These are phyloP conservation scores for Celastrina argiolus DNA, from an alignment of 2,888 invertebrate species.

Conservation along the genomic window DNA sequence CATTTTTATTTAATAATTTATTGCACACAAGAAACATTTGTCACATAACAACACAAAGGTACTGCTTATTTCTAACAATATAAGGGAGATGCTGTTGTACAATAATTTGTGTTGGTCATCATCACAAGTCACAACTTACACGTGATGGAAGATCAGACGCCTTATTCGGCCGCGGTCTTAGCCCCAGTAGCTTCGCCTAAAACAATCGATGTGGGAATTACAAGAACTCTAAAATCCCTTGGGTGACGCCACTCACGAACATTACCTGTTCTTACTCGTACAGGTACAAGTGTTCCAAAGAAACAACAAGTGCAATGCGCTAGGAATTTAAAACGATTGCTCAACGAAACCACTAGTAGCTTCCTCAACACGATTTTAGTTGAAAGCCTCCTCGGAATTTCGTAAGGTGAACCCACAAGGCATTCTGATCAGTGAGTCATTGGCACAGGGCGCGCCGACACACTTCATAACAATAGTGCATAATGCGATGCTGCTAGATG, in stretches of 20 bases:
- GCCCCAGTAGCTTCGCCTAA: too few relatives aligned
- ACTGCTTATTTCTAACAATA: too few relatives aligned
- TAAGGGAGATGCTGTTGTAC: too few relatives aligned
- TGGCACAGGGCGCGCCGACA: slow-evolving; percentile 40
- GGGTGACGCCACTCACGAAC: not conserved
- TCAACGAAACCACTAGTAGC: slow-evolving; percentile 46
- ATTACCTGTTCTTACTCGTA: not conserved
- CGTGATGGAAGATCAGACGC: too few relatives aligned
- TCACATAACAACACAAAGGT: too few relatives aligned
- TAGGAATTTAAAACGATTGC: slow-evolving; percentile 41
- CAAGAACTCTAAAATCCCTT: too few relatives aligned
- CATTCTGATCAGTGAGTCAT: slow-evolving; percentile 57
- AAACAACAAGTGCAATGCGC: slow-evolving; percentile 44
- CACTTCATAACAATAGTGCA: slow-evolving; percentile 43
- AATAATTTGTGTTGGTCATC: too few relatives aligned
- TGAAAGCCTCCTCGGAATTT: slow-evolving; percentile 47
- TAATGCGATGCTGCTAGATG: slow-evolving; percentile 32
- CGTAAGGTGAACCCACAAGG: slow-evolving; percentile 55
- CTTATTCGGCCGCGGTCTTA: too few relatives aligned
- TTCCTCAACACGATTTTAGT: slow-evolving; percentile 52
- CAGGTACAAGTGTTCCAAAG: not conserved
- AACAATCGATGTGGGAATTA: too few relatives aligned
- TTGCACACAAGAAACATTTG: too few relatives aligned
- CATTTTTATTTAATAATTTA: too few relatives aligned
- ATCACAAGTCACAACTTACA: too few relatives aligned